These are phyloP conservation scores for Pseudococcus viburni DNA, from an alignment of 2,888 invertebrate species.

Conservation along the genomic window DNA sequence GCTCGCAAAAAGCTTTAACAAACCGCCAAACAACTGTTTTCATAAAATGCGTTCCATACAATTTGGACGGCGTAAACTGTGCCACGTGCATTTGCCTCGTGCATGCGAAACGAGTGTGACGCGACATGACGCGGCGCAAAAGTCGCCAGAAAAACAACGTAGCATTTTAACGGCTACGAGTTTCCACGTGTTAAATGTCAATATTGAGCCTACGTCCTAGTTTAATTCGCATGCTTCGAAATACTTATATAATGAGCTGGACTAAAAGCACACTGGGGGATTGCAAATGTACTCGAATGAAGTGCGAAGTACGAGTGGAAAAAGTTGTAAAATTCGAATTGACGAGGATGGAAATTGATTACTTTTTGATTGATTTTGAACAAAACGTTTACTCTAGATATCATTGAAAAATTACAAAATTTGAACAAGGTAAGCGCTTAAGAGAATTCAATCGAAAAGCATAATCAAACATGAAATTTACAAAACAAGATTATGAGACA, in stretches of 20 bases:
- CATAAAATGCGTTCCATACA: background rate
- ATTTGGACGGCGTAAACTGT: background rate
- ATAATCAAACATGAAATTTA: too few species aligned
- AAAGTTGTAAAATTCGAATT: background rate
- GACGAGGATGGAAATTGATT: too few species aligned
- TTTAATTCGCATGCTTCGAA: background rate
- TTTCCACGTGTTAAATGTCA: slow-evolving; percentile 7
- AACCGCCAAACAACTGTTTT: slow-evolving; percentile 41
- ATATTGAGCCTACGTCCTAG: background rate
- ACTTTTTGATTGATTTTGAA: too few species aligned
- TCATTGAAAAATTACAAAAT: too few species aligned
- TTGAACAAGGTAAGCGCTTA: too few species aligned
- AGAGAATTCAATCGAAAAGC: too few species aligned
- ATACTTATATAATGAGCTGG: background rate
- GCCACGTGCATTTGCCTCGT: background rate
- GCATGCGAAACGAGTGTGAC: background rate
- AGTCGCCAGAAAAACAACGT: background rate
- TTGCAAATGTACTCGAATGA: background rate
- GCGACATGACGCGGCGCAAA: background rate
- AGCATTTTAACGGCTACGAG: background rate
- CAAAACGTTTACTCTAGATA: too few species aligned
- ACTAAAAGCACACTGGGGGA: background rate
- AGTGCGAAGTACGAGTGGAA: background rate
- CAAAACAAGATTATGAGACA: too few species aligned
- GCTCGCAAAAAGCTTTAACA: slow-evolving; percentile 24